Evolutionary conservation across 2,888 invertebrate species (phyloP).

Genomic region (Tenthredo mesomela): DNA sequence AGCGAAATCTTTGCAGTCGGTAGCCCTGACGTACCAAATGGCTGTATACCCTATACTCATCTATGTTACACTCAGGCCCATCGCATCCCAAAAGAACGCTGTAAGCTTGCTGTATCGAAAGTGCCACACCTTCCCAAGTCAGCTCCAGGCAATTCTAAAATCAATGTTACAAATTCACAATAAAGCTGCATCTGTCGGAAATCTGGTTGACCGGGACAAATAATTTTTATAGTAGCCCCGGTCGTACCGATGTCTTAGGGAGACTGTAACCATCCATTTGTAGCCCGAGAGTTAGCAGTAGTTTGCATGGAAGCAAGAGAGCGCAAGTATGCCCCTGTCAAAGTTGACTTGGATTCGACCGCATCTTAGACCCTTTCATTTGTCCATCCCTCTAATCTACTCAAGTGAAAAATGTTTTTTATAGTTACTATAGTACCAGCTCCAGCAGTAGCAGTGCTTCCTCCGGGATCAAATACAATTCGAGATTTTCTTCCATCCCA

Average conservation of each 20-base stretch:
- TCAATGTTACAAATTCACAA: constrained; percentile 47
- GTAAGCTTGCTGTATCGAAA: constrained; percentile 85
- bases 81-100: constrained; percentile 77
- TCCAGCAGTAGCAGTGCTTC: constrained; percentile 85
- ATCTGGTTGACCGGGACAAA: neutral
- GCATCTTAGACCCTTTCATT: neutral
- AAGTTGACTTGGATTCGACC: neutral
- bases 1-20: constrained; percentile 79
- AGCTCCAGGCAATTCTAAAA: constrained; percentile 84
- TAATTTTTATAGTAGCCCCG: neutral
- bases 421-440: constrained; percentile 79
- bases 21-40: constrained; percentile 82
- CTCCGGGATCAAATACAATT: constrained; percentile 82
- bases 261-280: neutral
- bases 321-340: neutral
- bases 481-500: constrained; percentile 79
- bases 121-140: constrained; percentile 80
- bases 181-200: neutral
- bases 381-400: neutral
- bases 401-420: constrained; percentile 31
- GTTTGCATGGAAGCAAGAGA: too few relatives aligned
- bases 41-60: constrained; percentile 82
- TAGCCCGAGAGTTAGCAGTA: neutral
- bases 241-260: neutral
- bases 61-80: constrained; percentile 73